Base-by-base conservation (phyloP, 2,797 vertebrate species). In the Notamacropus eugenii region DNA sequence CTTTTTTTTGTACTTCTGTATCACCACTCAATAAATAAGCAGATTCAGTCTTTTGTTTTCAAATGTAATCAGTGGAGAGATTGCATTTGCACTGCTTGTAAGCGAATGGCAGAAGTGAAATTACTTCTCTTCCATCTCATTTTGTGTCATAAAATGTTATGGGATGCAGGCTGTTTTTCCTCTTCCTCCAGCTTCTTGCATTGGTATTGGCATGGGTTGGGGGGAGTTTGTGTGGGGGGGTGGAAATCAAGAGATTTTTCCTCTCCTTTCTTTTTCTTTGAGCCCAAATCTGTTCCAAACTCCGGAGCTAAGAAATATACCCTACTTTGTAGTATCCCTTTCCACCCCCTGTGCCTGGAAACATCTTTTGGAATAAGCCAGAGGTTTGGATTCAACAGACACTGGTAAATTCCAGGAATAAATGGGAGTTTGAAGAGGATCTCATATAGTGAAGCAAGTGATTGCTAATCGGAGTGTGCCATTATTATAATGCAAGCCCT, bases 1-100 rank as follows among this genome's bases (percentile, higher is more conserved):
- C 91, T 97, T 98, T 98, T 34, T 13, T 82, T 24, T 46, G 92
- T 95, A 94, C 94, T 95, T 97, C 95, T 98, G 90, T 96, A 96
- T 96, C 91, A 90, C 74, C 92, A 96, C 96, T 97, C 97, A 95
- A 96, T 97, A 98, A 98, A 98, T 96, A 98, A 98, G 98, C 97
- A 98, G 97, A 98, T 98, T 97, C 96, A 93, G 96, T 98, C 97
- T 97, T 98, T 98, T 98, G 98, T 98, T 98, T 98, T 97, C 96
- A 96, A 98, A 96, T 40, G 96, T 96, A 98, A 98, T 98, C 98
- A 98, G 97, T 87, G 11, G 40, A 90, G 97, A 98, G 98, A 98
- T 98, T 98, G 97, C 97, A 98, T 98, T 98, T 98, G 98, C 97
- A 97, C 98, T 24, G 92, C 98, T 97, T 97, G 56, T 97, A 98